Evolutionary conservation across 2,888 invertebrate species (phyloP).

Genomic region (Agrenia bidenticulata): DNA sequence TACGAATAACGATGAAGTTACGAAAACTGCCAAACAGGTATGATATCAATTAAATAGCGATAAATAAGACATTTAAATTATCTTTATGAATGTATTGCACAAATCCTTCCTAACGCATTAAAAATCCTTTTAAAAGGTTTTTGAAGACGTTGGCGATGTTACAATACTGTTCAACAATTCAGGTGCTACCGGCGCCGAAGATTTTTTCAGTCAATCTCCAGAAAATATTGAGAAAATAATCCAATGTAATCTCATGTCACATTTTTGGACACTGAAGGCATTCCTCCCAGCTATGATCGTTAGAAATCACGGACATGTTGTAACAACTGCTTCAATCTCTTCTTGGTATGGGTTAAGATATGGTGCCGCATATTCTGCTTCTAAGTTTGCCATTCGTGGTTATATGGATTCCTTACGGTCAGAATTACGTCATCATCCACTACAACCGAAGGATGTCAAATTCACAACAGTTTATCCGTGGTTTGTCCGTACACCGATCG

Average conservation of each 20-base stretch:
- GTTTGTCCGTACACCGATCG: conserved; percentile 5
- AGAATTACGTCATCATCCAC: conserved; percentile 28
- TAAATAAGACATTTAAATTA: too few relatives aligned
- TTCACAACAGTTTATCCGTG: conserved; percentile 14
- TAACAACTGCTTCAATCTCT: conserved; percentile 36
- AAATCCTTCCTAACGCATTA: neutral
- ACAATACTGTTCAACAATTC: conserved; percentile 47
- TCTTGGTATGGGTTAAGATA: conserved; percentile 17
- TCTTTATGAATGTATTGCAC: neutral
- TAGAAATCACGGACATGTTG: conserved; percentile 37
- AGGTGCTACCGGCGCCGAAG: conserved; percentile 27
- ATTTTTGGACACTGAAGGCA: conserved; percentile 43
- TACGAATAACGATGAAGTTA: conserved; percentile 60
- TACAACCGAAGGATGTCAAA: conserved; percentile 4
- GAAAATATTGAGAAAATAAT: conserved; percentile 37
- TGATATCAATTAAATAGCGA: too few relatives aligned
- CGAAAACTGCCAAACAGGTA: too few relatives aligned
- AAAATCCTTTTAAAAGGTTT: conserved; percentile 20
- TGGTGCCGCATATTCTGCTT: conserved; percentile 33
- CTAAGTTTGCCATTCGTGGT: conserved; percentile 35
- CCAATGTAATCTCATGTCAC: conserved; percentile 40
- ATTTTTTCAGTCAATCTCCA: conserved; percentile 29
- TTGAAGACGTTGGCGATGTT: conserved; percentile 35
- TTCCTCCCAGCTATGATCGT: conserved; percentile 43
- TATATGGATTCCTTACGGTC: conserved; percentile 27